Conservation (phyloP, 2,888 invertebrate species). For the Sturmia bella region DNA sequence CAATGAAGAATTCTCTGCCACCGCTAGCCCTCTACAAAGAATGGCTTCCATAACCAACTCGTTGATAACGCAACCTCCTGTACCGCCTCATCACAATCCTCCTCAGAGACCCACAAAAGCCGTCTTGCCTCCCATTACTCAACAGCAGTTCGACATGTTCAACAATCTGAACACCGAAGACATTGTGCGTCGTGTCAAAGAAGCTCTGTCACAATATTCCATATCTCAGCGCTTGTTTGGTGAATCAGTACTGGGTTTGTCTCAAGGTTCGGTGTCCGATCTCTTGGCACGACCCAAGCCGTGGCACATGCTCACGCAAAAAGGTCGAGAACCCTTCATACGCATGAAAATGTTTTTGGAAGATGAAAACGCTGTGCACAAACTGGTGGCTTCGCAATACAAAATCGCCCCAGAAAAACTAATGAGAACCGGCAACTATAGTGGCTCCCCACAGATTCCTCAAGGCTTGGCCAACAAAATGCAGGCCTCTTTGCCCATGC, state of each 20-base stretch:
- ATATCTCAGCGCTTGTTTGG: constrained; percentile 99
- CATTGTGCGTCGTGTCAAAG: constrained; percentile 97
- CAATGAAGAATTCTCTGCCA: constrained; percentile 92
- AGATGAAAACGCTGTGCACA: constrained; percentile 97
- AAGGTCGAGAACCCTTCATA: constrained; percentile 97
- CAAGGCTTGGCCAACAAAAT: constrained; percentile 88
- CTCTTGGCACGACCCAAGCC: constrained; percentile 98
- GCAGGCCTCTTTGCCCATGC: constrained; percentile 85
- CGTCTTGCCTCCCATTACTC: constrained; percentile 98
- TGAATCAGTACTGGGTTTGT: constrained; percentile 97
- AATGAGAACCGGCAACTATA: constrained; percentile 97
- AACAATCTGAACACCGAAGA: constrained; percentile 99
- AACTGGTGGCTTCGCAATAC: constrained; percentile 97
- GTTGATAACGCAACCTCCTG: constrained; percentile 93
- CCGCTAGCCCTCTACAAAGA: constrained; percentile 96
- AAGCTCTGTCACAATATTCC: constrained; percentile 96
- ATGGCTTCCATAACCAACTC: constrained; percentile 99
- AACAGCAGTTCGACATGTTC: constrained; percentile 99
- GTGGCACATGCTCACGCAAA: constrained; percentile 99
- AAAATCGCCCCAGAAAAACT: constrained; percentile 98
- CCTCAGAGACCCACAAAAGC: constrained; percentile 96
- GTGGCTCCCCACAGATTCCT: constrained; percentile 89
- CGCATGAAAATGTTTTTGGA: constrained; percentile 99
- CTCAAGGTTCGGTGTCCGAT: constrained; percentile 98
- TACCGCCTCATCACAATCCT: constrained; percentile 91